A percentile compares a stretch with the other conserved stretches of the same genome.
Conservation (phyloP, 2,113 vertebrate species). For the Tupaia tana region DNA sequence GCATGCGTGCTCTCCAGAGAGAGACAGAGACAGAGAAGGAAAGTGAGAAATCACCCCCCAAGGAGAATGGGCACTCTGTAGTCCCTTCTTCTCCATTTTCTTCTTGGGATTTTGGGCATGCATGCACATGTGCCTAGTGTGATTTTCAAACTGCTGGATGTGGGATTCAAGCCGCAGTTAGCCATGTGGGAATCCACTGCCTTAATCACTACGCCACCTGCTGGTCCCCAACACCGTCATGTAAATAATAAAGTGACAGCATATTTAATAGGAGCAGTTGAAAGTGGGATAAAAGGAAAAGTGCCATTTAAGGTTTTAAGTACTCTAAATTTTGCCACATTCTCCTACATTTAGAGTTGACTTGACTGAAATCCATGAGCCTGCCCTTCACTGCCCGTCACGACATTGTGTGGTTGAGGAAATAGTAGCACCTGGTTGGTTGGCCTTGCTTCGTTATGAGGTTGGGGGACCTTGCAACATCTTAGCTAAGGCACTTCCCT, state of each 20-base stretch:
- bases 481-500: background rate
- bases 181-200: too few species aligned
- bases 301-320: background rate
- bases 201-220: too few species aligned
- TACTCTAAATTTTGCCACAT: background rate
- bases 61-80: too few species aligned
- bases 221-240: background rate
- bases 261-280: slow-evolving; percentile 2
- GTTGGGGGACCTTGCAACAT: background rate
- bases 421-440: background rate
- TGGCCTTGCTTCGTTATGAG: background rate
- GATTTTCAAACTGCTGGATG: too few species aligned
- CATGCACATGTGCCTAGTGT: too few species aligned
- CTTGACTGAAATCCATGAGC: background rate
- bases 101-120: too few species aligned
- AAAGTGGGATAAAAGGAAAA: background rate
- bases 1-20: too few species aligned
- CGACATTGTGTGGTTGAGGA: background rate
- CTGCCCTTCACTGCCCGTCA: background rate
- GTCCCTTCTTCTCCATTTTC: too few species aligned
- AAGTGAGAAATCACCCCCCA: too few species aligned
- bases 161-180: too few species aligned
- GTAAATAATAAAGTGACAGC: background rate
- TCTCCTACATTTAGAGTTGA: slow-evolving; percentile 8
- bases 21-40: too few species aligned